These are phyloP conservation scores for Romanogobio albipinnatus DNA, from an alignment of 2,113 vertebrate genomes.

Conservation along the genomic window DNA sequence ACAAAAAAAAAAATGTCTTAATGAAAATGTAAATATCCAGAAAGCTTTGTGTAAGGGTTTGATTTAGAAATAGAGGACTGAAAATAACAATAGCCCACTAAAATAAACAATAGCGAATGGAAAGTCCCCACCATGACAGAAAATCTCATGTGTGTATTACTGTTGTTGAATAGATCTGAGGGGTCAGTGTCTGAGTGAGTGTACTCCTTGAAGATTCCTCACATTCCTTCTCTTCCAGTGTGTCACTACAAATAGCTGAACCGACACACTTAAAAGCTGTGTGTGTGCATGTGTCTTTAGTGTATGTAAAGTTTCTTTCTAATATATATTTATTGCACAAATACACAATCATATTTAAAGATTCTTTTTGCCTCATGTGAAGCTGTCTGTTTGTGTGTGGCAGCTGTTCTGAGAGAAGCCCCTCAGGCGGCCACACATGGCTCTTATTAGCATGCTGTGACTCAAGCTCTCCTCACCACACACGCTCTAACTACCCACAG, in stretches of 20 bases:
- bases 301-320: slow-evolving; percentile 1
- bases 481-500: slow-evolving; percentile 67
- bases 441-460: slow-evolving; percentile 77
- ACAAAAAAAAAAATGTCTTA: background rate
- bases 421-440: slow-evolving; percentile 73
- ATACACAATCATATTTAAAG: slow-evolving; percentile 12
- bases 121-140: too few species aligned
- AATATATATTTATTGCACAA: background rate
- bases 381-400: slow-evolving; percentile 49
- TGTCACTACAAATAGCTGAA: slow-evolving; percentile 16
- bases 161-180: slow-evolving; percentile 20
- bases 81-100: background rate
- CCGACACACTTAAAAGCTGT: background rate
- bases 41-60: background rate
- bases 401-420: slow-evolving; percentile 73
- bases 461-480: slow-evolving; percentile 63
- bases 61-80: background rate
- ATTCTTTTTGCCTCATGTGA: background rate
- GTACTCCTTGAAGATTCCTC: slow-evolving; percentile 39
- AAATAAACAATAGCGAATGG: too few species aligned
- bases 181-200: slow-evolving; percentile 18
- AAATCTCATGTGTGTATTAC: slow-evolving; percentile 9
- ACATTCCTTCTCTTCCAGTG: slow-evolving; percentile 46
- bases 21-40: background rate
- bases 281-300: background rate